phyloP scores from a whole-genome alignment of 2,797 vertebrate species.

The Coregonus ussuriensis region DNA sequence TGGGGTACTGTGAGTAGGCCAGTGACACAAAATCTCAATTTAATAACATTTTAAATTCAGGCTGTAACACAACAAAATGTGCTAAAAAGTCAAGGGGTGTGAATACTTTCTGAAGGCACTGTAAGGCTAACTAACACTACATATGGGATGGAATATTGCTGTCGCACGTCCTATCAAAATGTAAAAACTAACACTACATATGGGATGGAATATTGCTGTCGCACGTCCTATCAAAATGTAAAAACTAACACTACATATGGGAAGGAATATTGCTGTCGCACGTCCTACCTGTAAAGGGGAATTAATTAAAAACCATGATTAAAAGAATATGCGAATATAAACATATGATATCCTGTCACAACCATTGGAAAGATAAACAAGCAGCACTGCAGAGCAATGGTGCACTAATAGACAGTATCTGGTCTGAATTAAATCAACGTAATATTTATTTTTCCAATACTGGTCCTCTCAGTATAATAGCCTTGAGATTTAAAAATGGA shows the following conservation, averaged over 20 bases:
- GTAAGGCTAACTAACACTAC: too few relatives aligned
- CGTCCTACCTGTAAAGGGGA: neutral
- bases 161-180: neutral
- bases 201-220: neutral
- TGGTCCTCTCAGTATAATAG: neutral
- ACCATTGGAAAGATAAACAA: neutral
- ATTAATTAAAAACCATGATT: neutral
- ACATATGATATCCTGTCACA: neutral
- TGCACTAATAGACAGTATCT: neutral
- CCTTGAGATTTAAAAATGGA: neutral
- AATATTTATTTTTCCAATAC: neutral
- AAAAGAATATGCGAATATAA: too few relatives aligned
- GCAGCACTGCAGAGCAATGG: neutral
- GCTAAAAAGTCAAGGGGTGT: too few relatives aligned
- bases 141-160: neutral
- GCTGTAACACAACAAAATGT: too few relatives aligned
- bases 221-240: neutral
- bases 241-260: too few relatives aligned
- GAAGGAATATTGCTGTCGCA: too few relatives aligned
- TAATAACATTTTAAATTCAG: too few relatives aligned
- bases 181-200: too few relatives aligned
- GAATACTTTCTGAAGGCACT: too few relatives aligned
- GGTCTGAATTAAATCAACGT: neutral
- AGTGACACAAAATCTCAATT: too few relatives aligned
- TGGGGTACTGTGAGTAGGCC: too few relatives aligned